phyloP scores from a whole-genome alignment of 1,140 invertebrate species.

The Papilio dardanus region DNA sequence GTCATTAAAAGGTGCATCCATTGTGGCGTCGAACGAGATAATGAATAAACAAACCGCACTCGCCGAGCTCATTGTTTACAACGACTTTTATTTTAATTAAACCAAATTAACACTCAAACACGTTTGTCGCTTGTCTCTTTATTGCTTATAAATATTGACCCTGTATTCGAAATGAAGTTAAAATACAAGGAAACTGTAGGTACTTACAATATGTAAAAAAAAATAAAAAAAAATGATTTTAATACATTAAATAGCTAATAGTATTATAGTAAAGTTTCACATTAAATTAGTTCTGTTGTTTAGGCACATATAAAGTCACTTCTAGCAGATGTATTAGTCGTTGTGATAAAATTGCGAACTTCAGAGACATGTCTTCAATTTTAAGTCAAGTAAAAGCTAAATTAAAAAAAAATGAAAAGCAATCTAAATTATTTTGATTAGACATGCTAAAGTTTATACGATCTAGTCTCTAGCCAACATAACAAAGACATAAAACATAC shows the following conservation, averaged over 20 bases:
- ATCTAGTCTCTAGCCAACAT: conserved; percentile 1
- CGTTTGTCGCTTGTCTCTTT: conserved; percentile 13
- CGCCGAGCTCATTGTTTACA: background rate
- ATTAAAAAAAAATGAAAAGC: background rate
- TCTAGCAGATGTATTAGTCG: background rate
- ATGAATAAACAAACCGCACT: conserved; percentile 22
- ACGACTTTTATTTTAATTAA: conserved; percentile 19
- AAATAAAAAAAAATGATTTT: too few relatives aligned
- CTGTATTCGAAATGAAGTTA: background rate
- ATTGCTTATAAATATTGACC: background rate
- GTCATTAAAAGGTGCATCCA: conserved; percentile 20
- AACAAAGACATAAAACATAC: conserved; percentile 20
- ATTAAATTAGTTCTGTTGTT: background rate
- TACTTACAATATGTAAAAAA: background rate
- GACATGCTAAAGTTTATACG: background rate
- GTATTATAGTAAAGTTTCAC: background rate
- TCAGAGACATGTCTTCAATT: background rate
- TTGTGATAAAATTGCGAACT: background rate
- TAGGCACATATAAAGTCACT: background rate
- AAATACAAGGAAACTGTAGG: too few relatives aligned
- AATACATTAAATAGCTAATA: too few relatives aligned
- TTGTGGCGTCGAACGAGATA: background rate
- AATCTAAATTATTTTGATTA: background rate
- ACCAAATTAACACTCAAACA: conserved; percentile 23
- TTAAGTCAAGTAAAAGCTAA: background rate